Evolutionary conservation across 2,113 vertebrate genomes (phyloP).

Genomic region (Malurus elegans): DNA sequence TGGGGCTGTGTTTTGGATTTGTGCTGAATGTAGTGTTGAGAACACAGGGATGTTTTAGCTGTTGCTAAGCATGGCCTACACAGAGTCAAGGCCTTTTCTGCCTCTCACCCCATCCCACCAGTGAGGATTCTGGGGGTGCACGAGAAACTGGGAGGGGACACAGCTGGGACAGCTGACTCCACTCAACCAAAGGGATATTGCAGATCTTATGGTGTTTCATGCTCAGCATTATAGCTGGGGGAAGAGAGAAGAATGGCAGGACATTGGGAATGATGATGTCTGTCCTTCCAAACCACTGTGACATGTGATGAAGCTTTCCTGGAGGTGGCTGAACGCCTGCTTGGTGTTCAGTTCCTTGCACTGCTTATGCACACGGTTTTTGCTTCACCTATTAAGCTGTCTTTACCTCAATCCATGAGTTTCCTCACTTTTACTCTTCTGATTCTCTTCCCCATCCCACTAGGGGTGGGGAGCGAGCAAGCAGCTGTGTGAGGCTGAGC

Average conservation of each 20-base stretch:
- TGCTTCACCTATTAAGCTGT: background rate
- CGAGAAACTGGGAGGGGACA: background rate
- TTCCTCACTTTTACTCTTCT: background rate
- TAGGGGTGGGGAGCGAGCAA: background rate
- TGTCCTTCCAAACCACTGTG: background rate
- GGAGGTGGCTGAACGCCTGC: background rate
- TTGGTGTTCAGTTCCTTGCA: background rate
- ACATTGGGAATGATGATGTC: too few relatives aligned
- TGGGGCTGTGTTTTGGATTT: background rate
- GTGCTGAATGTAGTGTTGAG: background rate
- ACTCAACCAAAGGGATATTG: background rate
- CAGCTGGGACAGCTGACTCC: background rate
- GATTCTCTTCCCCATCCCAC: background rate
- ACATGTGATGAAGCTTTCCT: background rate
- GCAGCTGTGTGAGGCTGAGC: background rate
- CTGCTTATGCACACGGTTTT: background rate
- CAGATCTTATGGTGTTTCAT: background rate
- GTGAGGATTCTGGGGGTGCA: fast-evolving
- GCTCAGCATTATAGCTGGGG: background rate
- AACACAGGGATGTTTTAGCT: background rate
- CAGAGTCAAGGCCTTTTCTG: background rate
- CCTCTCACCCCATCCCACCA: background rate
- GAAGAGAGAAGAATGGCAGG: background rate
- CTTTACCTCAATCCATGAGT: background rate
- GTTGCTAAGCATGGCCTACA: background rate